phyloP scores from a whole-genome alignment of 1,140 invertebrate species.

The Cheumatopsyche charites region DNA sequence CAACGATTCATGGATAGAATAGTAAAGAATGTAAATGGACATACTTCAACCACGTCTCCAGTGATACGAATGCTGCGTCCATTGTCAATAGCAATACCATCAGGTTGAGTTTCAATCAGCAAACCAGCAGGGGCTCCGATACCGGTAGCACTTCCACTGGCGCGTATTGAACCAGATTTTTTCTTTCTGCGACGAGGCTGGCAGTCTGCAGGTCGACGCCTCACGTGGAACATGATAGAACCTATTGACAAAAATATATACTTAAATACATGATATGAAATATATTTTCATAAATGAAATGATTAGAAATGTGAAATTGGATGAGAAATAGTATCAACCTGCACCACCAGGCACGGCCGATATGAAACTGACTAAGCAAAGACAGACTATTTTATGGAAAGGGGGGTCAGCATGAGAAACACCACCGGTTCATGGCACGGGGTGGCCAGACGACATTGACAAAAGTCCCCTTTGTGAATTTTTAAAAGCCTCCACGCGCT shows the following conservation, averaged over 20 bases:
- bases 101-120: conserved; percentile 67
- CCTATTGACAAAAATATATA: conserved; percentile 64
- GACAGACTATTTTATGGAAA: too few relatives aligned
- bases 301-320: too few relatives aligned
- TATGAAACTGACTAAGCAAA: too few relatives aligned
- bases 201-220: conserved; percentile 85
- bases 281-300: too few relatives aligned
- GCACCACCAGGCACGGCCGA: too few relatives aligned
- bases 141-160: conserved; percentile 58
- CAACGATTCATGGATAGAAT: too few relatives aligned
- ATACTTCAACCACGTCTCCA: conserved; percentile 68
- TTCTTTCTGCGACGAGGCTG: conserved; percentile 90
- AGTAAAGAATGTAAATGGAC: background rate
- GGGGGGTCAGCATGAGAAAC: too few relatives aligned
- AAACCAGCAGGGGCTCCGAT: conserved; percentile 58
- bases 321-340: too few relatives aligned
- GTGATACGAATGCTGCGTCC: conserved; percentile 65
- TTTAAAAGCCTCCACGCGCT: too few relatives aligned
- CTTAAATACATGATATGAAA: background rate
- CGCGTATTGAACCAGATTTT: conserved; percentile 72
- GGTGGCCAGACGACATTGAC: too few relatives aligned
- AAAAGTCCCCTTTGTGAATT: too few relatives aligned
- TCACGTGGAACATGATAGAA: conserved; percentile 94
- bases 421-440: too few relatives aligned
- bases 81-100: conserved; percentile 64